Conservation (phyloP, 2,797 vertebrate genomes). For the Epinephelus coioides region DNA sequence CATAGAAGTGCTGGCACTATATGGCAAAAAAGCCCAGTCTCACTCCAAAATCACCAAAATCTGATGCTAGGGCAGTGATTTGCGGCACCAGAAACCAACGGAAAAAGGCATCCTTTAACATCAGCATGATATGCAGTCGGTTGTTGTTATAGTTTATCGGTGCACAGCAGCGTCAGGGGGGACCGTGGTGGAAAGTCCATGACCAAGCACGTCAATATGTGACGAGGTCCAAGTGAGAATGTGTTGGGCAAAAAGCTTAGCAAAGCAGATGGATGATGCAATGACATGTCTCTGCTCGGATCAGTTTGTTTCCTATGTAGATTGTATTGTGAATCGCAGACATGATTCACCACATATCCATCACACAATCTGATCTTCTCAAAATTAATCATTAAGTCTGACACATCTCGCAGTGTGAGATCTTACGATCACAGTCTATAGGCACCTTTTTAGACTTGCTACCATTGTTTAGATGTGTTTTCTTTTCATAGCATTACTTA, state of each 20-base stretch:
- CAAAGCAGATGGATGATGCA: slow-evolving; percentile 6
- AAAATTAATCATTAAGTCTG: neutral
- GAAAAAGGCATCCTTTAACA: too few species aligned
- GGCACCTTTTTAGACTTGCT: neutral
- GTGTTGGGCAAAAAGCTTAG: neutral
- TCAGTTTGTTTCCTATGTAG: neutral
- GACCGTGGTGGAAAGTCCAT: too few species aligned
- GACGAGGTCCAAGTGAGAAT: too few species aligned
- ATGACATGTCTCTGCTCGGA: neutral
- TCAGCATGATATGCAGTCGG: too few species aligned
- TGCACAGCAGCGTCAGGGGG: too few species aligned
- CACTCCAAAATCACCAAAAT: too few species aligned
- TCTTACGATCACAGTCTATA: neutral
- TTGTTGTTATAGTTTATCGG: too few species aligned
- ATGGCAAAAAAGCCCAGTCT: too few species aligned
- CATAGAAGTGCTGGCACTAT: too few species aligned
- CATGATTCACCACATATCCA: neutral
- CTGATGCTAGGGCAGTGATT: too few species aligned
- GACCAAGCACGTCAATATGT: too few species aligned
- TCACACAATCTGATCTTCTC: neutral
- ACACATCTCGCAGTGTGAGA: neutral
- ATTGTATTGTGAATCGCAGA: neutral
- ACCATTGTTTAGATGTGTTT: neutral
- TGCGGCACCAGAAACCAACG: too few species aligned
- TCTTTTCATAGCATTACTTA: neutral